A percentile compares a stretch with the other conserved stretches of the same genome.
phyloP scores from a whole-genome alignment of 2,888 invertebrate genomes.

The Bellardia pandia region DNA sequence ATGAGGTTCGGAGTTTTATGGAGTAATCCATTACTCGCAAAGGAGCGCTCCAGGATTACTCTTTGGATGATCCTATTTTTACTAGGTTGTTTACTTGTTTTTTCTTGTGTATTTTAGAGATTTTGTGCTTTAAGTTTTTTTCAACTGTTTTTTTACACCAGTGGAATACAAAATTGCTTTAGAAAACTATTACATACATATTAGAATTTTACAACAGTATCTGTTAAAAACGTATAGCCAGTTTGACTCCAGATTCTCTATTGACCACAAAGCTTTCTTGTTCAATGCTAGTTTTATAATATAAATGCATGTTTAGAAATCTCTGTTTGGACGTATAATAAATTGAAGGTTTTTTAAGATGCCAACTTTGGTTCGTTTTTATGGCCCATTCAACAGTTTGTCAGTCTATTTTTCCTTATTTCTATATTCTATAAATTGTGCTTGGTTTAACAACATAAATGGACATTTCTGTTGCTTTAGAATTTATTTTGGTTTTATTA shows the following conservation, averaged over 20 bases:
- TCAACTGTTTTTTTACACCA: conserved; percentile 16
- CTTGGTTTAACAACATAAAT: conserved; percentile 14
- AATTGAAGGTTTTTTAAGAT: conserved; percentile 24
- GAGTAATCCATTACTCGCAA: no score
- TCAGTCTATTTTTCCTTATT: no score
- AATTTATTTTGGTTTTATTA: conserved; percentile 28
- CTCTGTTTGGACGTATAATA: conserved; percentile 32
- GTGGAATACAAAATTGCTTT: not conserved
- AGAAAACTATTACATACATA: not conserved
- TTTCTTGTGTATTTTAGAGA: conserved; percentile 35
- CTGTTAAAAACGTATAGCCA: not conserved
- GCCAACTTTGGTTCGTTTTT: conserved; percentile 25
- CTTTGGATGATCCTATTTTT: no score
- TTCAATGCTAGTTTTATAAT: not conserved
- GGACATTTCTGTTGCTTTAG: conserved; percentile 1
- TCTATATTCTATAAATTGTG: not conserved
- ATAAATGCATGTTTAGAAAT: conserved; percentile 7
- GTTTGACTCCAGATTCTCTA: not conserved
- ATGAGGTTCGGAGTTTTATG: no score
- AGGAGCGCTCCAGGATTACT: no score
- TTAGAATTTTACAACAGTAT: not conserved
- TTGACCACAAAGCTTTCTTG: not conserved
- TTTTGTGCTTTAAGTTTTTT: no score
- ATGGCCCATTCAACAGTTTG: not conserved
- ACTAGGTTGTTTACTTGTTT: not conserved